Base-by-base conservation (phyloP, 2,797 vertebrate genomes). In the Thripadectes ignobilis region DNA sequence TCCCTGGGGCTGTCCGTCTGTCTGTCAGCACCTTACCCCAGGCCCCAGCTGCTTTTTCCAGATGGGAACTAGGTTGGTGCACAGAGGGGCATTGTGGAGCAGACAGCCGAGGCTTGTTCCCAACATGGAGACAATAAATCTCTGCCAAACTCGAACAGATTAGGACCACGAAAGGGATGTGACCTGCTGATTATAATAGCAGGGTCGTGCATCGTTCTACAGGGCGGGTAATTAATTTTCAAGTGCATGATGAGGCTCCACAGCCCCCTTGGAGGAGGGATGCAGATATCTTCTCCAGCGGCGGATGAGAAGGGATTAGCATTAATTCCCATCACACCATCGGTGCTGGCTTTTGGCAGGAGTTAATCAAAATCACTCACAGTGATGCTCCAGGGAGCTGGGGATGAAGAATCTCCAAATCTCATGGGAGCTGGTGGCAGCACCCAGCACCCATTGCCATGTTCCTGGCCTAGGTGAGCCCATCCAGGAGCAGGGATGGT, bases 191-290 rank as follows among this genome's bases (percentile, higher is more conserved):
- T 97, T 89, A 85, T 88, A 94, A 97, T 92, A 93, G 88, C 83
- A 36, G 92, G 92, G 93, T 85, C 48, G 1, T 39, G 92, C 83
- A 4, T 95, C 41, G 2, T 86, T 91, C 91, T 85, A 59, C 91
- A 75, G 87, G 93, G 92, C 93, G 78, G 85, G 52, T 96, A 97
- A 97, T 97, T 97, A 96, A 97, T 96, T 95, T 95, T 75, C 85
- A 71, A 95, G 96, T 46, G 76, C 0, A 4, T 83, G 92, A 93
- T 15, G 87, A 95, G 92, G 55, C 93, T 80, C 73, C 0, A 9
- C 3, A 0, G 87, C 69, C 48, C 87, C 85, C 38, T 89, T 7
- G 0, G 88, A 79, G 96, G 75, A 90, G 4, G 13, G 93, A 65
- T 4, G 8, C 81, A 4, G 85, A 59, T 58, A 30, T 88, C 87